Base-by-base conservation (phyloP, 1,140 invertebrate genomes). In the Nylanderia fulva region DNA sequence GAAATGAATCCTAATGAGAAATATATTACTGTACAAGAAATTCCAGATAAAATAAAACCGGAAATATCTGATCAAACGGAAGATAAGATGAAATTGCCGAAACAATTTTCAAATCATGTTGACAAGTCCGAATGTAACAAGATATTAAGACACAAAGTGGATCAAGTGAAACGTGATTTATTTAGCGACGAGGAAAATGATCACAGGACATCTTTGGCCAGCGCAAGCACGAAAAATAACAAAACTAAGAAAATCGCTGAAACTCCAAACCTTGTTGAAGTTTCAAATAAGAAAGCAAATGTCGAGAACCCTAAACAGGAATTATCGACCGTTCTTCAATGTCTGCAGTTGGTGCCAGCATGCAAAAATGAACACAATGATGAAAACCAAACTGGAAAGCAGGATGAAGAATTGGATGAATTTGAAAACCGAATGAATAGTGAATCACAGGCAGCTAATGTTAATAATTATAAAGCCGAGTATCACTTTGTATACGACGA, bases 181-280 rank as follows among this genome's bases (percentile, higher is more conserved):
- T 95, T 95, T 29, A 94, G 91, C 64, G 93, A 94, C n/a, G 93
- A 94, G 0, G 93, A 94, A 75, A 90, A 84, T 15, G 92, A 94
- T 45, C 89, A 91, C n/a, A 90, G 85, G 33, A 91, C 90, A 7
- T 86, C n/a, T 15, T 69, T 13, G 15, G n/a, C 8, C 2, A n/a
- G n/a, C n/a, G 60, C 27, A 36, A 77, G 2, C 13, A 11, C 9
- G 11, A 71, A 29, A 45, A 29, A 42, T 56, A 27, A 69, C 3
- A 69, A 69, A 29, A 24, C n/a, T 18, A 54, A 88, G 86, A 58
- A 88, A 84, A 66, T 42, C 3, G 29, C 21, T 4, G 58, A 85
- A 9, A 1, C 45, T 24, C 24, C 39, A 8, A 21, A 71, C 52
- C 7, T 39, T 36, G 18, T 58, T 63, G 54, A 79, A 79, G 18